Percentiles rank a stretch among this genome's conserved stretches.
These are phyloP conservation scores for Dermatophagoides farinae DNA, from an alignment of 1,140 invertebrate genomes.

Conservation along the genomic window DNA sequence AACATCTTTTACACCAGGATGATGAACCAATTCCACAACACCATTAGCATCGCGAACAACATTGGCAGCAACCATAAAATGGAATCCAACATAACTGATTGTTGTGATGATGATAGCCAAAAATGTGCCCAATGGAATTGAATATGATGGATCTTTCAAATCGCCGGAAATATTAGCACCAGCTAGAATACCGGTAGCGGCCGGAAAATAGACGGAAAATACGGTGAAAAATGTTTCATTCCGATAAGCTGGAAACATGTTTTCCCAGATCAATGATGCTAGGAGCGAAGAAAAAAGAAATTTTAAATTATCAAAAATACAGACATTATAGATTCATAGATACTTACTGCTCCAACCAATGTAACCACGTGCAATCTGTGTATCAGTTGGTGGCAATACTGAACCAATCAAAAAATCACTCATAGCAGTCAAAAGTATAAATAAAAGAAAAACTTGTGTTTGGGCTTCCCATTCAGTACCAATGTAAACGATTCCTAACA, in stretches of 20 bases:
- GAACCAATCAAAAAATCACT: constrained; percentile 20
- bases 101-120: constrained; percentile 66
- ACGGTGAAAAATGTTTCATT: constrained; percentile 33
- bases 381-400: constrained; percentile 26
- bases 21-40: constrained; percentile 6
- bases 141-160: constrained; percentile 29
- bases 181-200: constrained; percentile 34
- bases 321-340: background rate
- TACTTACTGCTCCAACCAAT: constrained; percentile 26
- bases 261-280: constrained; percentile 36
- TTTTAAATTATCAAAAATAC: background rate
- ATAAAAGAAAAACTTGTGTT: constrained; percentile 24
- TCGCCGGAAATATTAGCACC: constrained; percentile 38
- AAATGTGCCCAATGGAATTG: constrained; percentile 52
- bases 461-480: constrained; percentile 43
- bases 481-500: constrained; percentile 64
- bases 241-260: constrained; percentile 29
- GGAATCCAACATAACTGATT: constrained; percentile 58
- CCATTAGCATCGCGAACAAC: constrained; percentile 56
- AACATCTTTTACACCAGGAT: background rate
- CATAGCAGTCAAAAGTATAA: constrained; percentile 19
- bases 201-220: constrained; percentile 35
- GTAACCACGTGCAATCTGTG: constrained; percentile 26
- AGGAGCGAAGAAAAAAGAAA: constrained; percentile 25
- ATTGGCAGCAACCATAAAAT: constrained; percentile 46